These are phyloP conservation scores for Lethenteron camtschaticum DNA, from an alignment of 2,113 vertebrate genomes.

Conservation along the genomic window DNA sequence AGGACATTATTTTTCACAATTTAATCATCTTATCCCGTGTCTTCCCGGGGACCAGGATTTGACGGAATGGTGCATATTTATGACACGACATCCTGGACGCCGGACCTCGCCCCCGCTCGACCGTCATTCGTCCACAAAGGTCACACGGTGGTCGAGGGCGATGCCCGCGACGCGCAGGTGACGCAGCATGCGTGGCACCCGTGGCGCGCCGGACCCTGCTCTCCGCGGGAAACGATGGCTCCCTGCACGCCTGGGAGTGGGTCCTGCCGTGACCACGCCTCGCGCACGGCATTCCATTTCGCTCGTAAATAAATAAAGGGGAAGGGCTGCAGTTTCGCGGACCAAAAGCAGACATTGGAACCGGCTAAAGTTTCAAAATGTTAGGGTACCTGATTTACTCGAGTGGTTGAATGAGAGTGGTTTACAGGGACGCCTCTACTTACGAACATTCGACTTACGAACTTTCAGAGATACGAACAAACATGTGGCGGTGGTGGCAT, in stretches of 20 bases:
- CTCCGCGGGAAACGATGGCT: slow-evolving; percentile 3
- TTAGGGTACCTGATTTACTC: too few relatives aligned
- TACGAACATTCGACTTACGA: too few relatives aligned
- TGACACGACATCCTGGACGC: background rate
- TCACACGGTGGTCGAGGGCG: background rate
- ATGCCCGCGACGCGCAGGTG: background rate
- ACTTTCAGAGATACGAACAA: too few relatives aligned
- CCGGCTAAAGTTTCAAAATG: too few relatives aligned
- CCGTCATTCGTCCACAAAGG: slow-evolving; percentile 5
- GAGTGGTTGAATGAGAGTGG: too few relatives aligned
- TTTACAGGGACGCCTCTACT: too few relatives aligned
- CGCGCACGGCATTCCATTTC: background rate
- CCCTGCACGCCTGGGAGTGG: slow-evolving; percentile 8
- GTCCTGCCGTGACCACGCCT: background rate
- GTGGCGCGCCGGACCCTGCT: background rate
- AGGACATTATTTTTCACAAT: too few relatives aligned
- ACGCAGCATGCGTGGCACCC: slow-evolving; percentile 6
- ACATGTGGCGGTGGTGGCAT: too few relatives aligned
- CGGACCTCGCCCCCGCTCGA: background rate
- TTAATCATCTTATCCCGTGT: too few relatives aligned
- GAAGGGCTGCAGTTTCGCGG: too few relatives aligned
- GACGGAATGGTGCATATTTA: slow-evolving; percentile 6
- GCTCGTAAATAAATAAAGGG: too few relatives aligned
- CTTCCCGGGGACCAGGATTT: slow-evolving; percentile 2
- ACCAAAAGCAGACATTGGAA: too few relatives aligned